phyloP scores from a whole-genome alignment of 2,888 invertebrate species.

The Limenitis camilla region DNA sequence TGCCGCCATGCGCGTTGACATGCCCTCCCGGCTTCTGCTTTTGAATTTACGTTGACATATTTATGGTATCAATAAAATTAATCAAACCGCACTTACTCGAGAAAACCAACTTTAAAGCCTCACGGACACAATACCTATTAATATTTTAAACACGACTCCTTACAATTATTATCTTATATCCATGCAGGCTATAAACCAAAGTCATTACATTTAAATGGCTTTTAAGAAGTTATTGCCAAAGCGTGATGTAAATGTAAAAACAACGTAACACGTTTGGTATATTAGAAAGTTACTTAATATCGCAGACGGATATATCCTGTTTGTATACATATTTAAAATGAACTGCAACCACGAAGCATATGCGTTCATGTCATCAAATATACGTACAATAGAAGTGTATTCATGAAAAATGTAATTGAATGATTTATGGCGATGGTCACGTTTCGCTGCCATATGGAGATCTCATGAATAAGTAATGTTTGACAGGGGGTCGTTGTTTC shows the following conservation, averaged over 20 bases:
- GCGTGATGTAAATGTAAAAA: conserved; percentile 25
- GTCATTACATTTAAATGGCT: conserved; percentile 20
- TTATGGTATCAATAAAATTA: conserved; percentile 23
- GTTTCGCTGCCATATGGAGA: conserved; percentile 68
- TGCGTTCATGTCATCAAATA: not conserved
- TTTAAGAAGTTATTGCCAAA: conserved; percentile 25
- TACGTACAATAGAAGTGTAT: conserved; percentile 30
- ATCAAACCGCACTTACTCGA: not conserved
- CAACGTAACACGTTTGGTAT: conserved; percentile 15
- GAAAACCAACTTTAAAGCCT: not conserved
- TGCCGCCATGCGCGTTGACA: conserved; percentile 13
- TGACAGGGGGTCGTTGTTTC: conserved; percentile 70
- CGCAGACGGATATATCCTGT: not conserved
- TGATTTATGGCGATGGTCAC: conserved; percentile 71
- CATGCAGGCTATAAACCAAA: conserved; percentile 19
- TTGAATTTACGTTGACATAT: conserved; percentile 26
- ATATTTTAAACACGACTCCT: conserved; percentile 17
- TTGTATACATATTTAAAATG: conserved; percentile 4
- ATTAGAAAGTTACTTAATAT: conserved; percentile 11
- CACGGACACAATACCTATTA: conserved; percentile 1
- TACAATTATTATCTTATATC: conserved; percentile 14
- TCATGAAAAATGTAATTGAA: conserved; percentile 69
- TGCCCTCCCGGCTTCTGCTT: conserved; percentile 17
- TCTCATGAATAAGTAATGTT: conserved; percentile 73
- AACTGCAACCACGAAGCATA: not conserved